Percentiles rank a stretch among this genome's conserved stretches.
These are phyloP conservation scores for Styela plicata DNA, from an alignment of 23 tunicate genomes.

Conservation along the genomic window DNA sequence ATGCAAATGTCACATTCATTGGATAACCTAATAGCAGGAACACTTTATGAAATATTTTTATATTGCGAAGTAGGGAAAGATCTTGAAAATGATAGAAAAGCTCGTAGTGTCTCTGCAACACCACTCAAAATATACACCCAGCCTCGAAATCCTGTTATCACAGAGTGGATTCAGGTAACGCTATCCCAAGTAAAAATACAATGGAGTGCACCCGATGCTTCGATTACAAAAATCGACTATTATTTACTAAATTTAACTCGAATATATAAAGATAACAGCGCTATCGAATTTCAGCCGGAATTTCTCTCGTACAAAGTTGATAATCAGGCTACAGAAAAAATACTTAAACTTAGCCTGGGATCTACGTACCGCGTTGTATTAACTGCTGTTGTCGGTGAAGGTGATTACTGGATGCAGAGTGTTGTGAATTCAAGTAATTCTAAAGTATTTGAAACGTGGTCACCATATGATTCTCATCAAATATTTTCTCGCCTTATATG, in stretches of 20 bases:
- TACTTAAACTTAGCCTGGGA: conserved; percentile 47
- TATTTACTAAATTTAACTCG: conserved; percentile 47
- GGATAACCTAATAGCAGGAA: conserved; percentile 10
- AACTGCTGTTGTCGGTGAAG: conserved; percentile 58
- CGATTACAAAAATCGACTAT: conserved; percentile 18
- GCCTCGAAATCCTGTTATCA: conserved; percentile 47
- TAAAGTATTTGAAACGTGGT: conserved; percentile 1
- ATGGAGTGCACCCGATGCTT: conserved; percentile 41
- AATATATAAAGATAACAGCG: background rate
- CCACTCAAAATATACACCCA: conserved; percentile 46
- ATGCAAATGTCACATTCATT: conserved; percentile 14
- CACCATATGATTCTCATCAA: conserved; percentile 66
- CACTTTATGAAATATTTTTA: background rate
- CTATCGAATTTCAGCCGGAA: conserved; percentile 30
- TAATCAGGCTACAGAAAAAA: conserved; percentile 4
- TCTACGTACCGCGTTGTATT: conserved; percentile 43
- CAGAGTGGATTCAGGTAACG: conserved; percentile 63
- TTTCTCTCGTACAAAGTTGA: conserved; percentile 10
- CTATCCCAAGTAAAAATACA: conserved; percentile 38
- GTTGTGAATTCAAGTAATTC: conserved; percentile 30
- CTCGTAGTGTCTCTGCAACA: conserved; percentile 15
- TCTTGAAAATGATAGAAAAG: conserved; percentile 20
- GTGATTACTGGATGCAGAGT: conserved; percentile 23
- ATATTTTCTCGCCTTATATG: conserved; percentile 57
- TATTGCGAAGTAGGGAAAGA: conserved; percentile 7